Percentiles rank a stretch among this genome's conserved stretches.
Evolutionary conservation across 2,113 vertebrate genomes (phyloP).

Genomic region (Microcebus lehilahytsara): DNA sequence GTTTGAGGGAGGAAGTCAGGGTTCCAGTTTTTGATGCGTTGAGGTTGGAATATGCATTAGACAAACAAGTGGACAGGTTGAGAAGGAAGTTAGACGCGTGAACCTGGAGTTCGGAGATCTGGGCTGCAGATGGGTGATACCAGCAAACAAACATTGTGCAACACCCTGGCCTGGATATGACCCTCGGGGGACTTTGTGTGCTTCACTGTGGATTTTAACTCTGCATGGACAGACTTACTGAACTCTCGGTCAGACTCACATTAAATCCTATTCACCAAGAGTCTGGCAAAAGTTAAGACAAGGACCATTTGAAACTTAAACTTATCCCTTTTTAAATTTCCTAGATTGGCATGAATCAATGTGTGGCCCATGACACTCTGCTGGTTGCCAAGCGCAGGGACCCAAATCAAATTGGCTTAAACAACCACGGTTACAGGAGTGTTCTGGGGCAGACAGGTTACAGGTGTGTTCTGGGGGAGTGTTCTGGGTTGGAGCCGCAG

Average conservation of each 20-base stretch:
- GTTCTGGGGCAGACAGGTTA: too few relatives aligned
- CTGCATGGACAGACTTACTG: too few relatives aligned
- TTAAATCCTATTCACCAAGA: background rate
- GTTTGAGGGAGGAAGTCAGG: too few relatives aligned
- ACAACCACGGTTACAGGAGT: background rate
- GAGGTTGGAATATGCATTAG: background rate
- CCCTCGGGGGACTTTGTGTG: too few relatives aligned
- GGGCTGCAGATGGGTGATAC: background rate
- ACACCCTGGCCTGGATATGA: fast-evolving
- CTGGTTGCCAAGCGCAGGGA: background rate
- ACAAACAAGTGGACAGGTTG: background rate
- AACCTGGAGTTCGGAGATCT: background rate
- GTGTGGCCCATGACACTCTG: background rate
- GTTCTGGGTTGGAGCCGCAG: too few relatives aligned
- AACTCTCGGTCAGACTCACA: background rate
- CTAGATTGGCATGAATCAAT: background rate
- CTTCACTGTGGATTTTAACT: background rate
- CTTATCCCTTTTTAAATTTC: background rate
- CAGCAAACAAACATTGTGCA: background rate
- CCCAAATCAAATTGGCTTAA: background rate
- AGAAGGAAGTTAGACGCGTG: background rate
- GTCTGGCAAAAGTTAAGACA: background rate
- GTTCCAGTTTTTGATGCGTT: background rate
- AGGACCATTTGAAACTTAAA: background rate
- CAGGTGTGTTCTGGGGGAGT: too few relatives aligned